phyloP scores from a whole-genome alignment of 2,113 vertebrate species.

The Myrmophylax atrothorax region DNA sequence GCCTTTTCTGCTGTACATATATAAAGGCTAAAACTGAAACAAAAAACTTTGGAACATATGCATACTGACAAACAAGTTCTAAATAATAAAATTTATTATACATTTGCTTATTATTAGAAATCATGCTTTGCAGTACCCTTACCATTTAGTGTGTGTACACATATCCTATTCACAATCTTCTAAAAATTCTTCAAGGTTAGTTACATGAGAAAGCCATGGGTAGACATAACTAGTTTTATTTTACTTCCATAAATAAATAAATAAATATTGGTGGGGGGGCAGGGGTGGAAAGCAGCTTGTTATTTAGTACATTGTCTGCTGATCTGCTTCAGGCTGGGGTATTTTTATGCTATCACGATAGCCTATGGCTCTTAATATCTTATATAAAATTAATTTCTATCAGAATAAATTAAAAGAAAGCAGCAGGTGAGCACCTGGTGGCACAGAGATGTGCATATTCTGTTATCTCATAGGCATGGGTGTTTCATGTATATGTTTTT shows the following conservation, averaged over 20 bases:
- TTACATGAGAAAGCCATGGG: not conserved
- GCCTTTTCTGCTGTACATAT: not conserved
- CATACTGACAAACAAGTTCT: not conserved
- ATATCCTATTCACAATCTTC: not conserved
- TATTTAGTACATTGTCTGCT: not conserved
- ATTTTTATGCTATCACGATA: not conserved
- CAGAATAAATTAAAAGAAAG: not conserved
- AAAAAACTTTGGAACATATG: not conserved
- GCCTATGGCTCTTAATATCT: not conserved
- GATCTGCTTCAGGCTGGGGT: not conserved
- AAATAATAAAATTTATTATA: not conserved
- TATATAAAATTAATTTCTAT: not conserved
- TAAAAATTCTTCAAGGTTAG: not conserved
- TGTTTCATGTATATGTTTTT: not conserved
- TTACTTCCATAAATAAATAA: not conserved
- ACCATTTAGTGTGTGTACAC: accelerated
- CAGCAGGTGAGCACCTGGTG: not conserved
- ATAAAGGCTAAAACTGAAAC: not conserved
- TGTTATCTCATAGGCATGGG: not conserved
- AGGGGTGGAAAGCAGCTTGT: not conserved
- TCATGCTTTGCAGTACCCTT: not conserved
- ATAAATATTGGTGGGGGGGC: not conserved
- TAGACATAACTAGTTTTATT: not conserved
- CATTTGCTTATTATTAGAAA: not conserved
- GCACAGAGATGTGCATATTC: not conserved